A percentile compares a stretch with the other conserved stretches of the same genome.
Conservation (phyloP, 2,113 vertebrate genomes). For the Pituophis catenifer region DNA sequence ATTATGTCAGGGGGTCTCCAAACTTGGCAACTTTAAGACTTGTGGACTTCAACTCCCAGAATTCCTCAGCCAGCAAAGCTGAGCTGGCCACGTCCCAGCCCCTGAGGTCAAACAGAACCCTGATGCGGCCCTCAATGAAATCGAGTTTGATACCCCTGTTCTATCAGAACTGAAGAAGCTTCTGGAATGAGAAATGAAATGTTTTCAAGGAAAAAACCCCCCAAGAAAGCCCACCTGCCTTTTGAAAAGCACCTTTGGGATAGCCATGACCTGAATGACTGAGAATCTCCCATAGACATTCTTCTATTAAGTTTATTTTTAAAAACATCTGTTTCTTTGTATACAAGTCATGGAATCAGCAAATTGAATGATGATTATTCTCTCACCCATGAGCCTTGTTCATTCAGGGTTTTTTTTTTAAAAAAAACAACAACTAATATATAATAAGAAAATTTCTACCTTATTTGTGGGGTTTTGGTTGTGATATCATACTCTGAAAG, state of each 20-base stretch:
- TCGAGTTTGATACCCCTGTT: no score
- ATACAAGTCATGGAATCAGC: background rate
- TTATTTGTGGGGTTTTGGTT: background rate
- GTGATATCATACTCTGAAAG: conserved; percentile 30
- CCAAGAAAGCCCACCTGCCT: background rate
- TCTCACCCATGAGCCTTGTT: background rate
- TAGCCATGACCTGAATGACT: no score
- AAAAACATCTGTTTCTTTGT: background rate
- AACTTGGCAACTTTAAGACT: no score
- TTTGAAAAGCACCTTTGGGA: no score
- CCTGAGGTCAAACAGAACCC: no score
- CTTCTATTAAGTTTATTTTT: background rate
- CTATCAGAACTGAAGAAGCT: background rate
- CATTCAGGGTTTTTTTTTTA: background rate
- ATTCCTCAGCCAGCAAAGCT: no score
- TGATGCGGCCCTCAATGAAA: no score
- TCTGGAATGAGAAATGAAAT: background rate
- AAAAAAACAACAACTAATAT: background rate
- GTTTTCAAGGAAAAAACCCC: background rate
- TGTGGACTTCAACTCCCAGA: no score
- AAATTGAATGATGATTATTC: background rate
- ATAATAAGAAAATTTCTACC: conserved; percentile 23
- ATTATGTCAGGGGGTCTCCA: background rate
- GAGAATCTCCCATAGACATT: background rate
- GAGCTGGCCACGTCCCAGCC: no score